Base-by-base conservation (phyloP, 2,888 invertebrate genomes). In the Lasioglossum leucozonium region DNA sequence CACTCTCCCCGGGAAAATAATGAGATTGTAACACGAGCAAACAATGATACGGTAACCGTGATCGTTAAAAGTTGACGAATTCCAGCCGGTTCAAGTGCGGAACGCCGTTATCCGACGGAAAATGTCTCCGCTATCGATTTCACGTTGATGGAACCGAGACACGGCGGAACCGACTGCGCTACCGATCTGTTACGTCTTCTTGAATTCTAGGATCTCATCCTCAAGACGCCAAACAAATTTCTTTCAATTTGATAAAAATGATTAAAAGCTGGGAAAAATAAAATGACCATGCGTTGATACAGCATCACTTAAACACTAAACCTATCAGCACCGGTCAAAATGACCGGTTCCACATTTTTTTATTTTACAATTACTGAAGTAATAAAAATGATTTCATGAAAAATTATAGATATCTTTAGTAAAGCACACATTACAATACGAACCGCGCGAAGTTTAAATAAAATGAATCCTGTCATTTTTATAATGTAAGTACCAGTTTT, bases 41-140 rank as follows among this genome's bases (percentile, higher is more conserved):
- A 84, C 77, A 80, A 78, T 78, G 67, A 78, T 81, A 85, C 69
- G 77, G 75, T 76, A 76, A 37, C 55, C 77, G 79, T 80, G 81
- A 85, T 86, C 85, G 86, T 86, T 86, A 86, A 86, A 86, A 85
- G 85, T 82, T 85, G 82, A 82, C 85, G 82, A 82, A 82, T 85
- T 79, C 67, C 62, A 62, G 71, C 37, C 82, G 80, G 58, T 74
- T 84, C 74, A 75, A 84, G 81, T 65, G 58, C 81, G 62, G 75
- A n/a, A 75, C 55, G 47, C 72, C 55, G 80, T 81, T 84, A 76
- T 83, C 55, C 72, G n/a, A 62, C 58, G 51, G 77, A 72, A 65
- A 78, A 84, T 82, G 58, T 82, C 77, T 84, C 69, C 44, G 76
- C 42, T 76, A 83, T 83, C 77, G 83, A 83, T 81, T 72, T 73